Evolutionary conservation across 1,140 invertebrate species (phyloP).

Genomic region (Zaprionus capensis): DNA sequence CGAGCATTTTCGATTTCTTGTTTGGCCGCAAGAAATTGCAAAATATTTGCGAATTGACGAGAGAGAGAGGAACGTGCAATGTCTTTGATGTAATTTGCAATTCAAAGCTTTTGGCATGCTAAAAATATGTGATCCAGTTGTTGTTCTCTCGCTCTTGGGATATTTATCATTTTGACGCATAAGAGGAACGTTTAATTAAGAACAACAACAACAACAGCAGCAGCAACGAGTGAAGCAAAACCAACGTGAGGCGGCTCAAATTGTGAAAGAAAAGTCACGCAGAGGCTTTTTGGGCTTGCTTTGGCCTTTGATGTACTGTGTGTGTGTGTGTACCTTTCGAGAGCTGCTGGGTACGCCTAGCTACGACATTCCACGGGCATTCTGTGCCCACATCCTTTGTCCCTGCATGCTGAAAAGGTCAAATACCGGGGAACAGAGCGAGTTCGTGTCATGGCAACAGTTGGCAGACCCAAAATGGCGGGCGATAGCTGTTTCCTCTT

Average conservation of each 20-base stretch:
- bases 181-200: conserved; percentile 33
- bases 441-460: conserved; percentile 60
- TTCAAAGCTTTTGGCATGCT: conserved; percentile 58
- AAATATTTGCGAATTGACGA: conserved; percentile 26
- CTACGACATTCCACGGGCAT: conserved; percentile 39
- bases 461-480: conserved; percentile 26
- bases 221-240: background rate
- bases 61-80: conserved; percentile 55
- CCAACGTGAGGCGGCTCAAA: background rate
- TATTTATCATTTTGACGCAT: conserved; percentile 1
- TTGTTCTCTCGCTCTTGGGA: background rate
- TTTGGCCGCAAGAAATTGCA: conserved; percentile 58
- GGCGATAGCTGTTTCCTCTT: conserved; percentile 3
- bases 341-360: conserved; percentile 8
- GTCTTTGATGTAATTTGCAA: conserved; percentile 75
- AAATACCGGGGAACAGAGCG: conserved; percentile 8
- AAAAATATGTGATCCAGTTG: conserved; percentile 43
- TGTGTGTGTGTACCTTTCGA: conserved; percentile 15
- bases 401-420: conserved; percentile 39
- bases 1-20: conserved; percentile 31
- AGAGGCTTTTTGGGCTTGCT: conserved; percentile 15
- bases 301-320: conserved; percentile 57
- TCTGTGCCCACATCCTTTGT: background rate
- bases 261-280: conserved; percentile 29
- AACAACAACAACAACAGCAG: conserved; percentile 23